Base-by-base conservation (phyloP, 2,797 vertebrate species). In the Cossypha heuglini region DNA sequence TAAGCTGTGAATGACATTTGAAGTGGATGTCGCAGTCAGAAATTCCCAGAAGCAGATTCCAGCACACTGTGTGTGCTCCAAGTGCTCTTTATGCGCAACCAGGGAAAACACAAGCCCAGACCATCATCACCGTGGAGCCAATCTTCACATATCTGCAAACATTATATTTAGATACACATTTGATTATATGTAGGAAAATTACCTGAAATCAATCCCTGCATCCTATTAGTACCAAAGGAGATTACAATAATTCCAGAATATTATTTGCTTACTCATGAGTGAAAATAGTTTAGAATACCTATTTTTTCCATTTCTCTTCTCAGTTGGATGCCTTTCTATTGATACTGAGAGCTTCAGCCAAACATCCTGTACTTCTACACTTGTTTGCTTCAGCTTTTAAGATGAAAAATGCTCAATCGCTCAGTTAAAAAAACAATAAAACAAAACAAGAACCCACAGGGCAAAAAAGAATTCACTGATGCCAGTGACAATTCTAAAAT, bases 1-100 rank as follows among this genome's bases (percentile, higher is more conserved):
- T 95, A 92, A 93, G 88, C 78, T 93, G 92, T 45, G 75, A 74
- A 84, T 24, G 42, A 85, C 87, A 85, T 74, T 92, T 96, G 90
- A 95, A 96, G 64, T 92, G 61, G 77, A 92, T 82, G 74, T 77
- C 0, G 0, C 84, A 91, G 84, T 68, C 88, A 91, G 84, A 73
- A 78, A 67, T 92, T 92, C 83, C 81, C 92, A 96, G 92, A 37
- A 96, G 86, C 74, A 79, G 62, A 84, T 77, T 69, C 42, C 40
- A 54, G 72, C 61, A 87, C 31, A 37, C 29, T 38, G 5, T 18
- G 40, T 52, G 45, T 43, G 74, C 52, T 67, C 45, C 86, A 58
- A 94, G 49, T 1, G 13, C 52, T 74, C 49, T 64, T 87, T 11
- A 74, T 25, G 72, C 35, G 25, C 42, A 67, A 94, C 10, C 25